Conservation (phyloP, 2,888 invertebrate genomes). For the Galerucella calmariensis region DNA sequence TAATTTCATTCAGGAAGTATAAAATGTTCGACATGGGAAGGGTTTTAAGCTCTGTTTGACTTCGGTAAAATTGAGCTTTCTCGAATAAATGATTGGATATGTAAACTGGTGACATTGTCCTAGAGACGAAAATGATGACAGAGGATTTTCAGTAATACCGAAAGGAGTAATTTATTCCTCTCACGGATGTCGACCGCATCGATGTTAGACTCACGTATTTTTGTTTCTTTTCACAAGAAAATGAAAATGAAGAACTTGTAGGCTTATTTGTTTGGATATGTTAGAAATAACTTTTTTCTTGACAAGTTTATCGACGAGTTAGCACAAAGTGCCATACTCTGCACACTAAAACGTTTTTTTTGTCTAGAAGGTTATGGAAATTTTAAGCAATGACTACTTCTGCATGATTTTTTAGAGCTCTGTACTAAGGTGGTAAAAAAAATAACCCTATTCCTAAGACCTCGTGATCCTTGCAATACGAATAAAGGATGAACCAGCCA, state of each 20-base stretch:
- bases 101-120: neutral
- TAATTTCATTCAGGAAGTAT: neutral
- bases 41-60: neutral
- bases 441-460: too few relatives aligned
- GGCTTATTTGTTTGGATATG: slow-evolving; percentile 19
- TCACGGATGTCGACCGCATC: slow-evolving; percentile 1
- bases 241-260: slow-evolving; percentile 18
- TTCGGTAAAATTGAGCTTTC: neutral
- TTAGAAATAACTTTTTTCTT: slow-evolving; percentile 3
- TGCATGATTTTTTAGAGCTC: too few relatives aligned
- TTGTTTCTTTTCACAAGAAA: slow-evolving; percentile 21
- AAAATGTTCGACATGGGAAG: neutral
- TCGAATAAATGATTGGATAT: neutral
- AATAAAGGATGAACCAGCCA: too few relatives aligned
- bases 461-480: too few relatives aligned
- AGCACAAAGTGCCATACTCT: neutral
- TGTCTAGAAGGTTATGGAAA: too few relatives aligned
- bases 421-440: too few relatives aligned
- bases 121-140: slow-evolving; percentile 7
- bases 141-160: neutral
- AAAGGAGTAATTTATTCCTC: slow-evolving; percentile 11
- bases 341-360: too few relatives aligned
- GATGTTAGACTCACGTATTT: slow-evolving; percentile 13
- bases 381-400: too few relatives aligned
- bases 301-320: slow-evolving; percentile 2